Evolutionary conservation across 2,113 vertebrate species (phyloP), one percentile per base, ranked within the genome.

Genomic region (Chascanopsetta lugubris): DNA sequence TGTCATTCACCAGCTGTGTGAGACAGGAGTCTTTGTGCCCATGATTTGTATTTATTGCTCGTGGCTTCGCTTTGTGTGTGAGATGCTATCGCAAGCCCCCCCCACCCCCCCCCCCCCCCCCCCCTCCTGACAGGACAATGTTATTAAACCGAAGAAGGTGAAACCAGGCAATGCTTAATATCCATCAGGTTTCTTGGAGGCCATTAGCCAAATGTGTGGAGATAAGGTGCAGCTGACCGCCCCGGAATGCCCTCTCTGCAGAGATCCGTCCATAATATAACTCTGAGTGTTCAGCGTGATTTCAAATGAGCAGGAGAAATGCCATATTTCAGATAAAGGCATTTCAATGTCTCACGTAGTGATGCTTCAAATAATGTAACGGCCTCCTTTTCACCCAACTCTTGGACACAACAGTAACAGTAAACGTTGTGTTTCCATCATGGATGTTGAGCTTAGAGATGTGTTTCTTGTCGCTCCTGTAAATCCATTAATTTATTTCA

Each of bases 141-240:
- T 64, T 61, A 85, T 88, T 85, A 79, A 73, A 82, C 34, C 63
- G 21, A 24, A 62, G 42, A 69, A 67, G 54, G 71, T 63, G 66
- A 86, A 75, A 74, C 50, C 34, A 77, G 76, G 74, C 21, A 1
- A 76, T 58, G 54, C 32, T 85, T 46, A 77, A 82, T 85, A 91
- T 79, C 50, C 71, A 85, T 61, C 53, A 43, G 20, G 20, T 43
- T 73, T 49, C 53, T 57, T 21, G n/a, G 55, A 77, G 62, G 60
- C 75, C 54, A 75, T 82, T 72, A 69, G 18, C 10, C 59, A 75
- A 71, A 81, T 70, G 61, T 66, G 43, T 13, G 53, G 24, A 47
- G 70, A 75, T 79, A 34, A 76, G n/a, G 54, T 22, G 8, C 11
- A 32, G 57, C 22, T 46, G 61, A 21, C 43, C 9, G 22, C 11